Base-by-base conservation (phyloP, 2,797 vertebrate species). In the Sebastes cheni region DNA sequence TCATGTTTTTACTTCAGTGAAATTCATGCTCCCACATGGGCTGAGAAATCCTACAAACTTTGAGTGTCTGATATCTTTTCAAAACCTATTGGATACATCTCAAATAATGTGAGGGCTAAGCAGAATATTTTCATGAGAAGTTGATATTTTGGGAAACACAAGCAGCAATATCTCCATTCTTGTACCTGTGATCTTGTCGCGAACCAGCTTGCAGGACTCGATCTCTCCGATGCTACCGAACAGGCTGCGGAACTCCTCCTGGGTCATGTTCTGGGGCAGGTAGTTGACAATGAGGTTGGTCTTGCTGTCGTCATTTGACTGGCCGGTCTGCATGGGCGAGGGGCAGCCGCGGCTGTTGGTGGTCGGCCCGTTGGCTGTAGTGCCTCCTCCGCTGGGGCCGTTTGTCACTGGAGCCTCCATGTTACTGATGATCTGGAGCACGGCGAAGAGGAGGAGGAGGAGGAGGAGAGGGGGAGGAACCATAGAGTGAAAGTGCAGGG, bases 231-330 rank as follows among this genome's bases (percentile, higher is more conserved):
- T 99, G 97, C 98, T 99, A 78, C 99, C 99, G 6, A 99, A 99
- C 88, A 99, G 97, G 96, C 98, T 99, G 91, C 98, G 97, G 95
- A 99, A 99, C 95, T 99, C 98, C 90, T 99, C 99, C 95, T 99
- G 98, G 93, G 98, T 99, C 99, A 99, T 99, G 92, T 99, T 99
- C 96, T 99, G 99, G 91, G 99, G 99, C 96, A 99, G 96, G 95
- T 99, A 99, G 97, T 99, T 99, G 95, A 99, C 99, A 77, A 99
- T 99, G 96, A 99, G 99, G 97, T 99, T 99, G 93, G 99, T 99
- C 97, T 99, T 99, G 97, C 99, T 99, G 97, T 99, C 99, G 84
- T 99, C 99, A 62, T 98, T 98, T 93, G 97, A 91, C 56, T 96
- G 95, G 87, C 97, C 97, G 13, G 98, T 99, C 96, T 99, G 98